phyloP scores from a whole-genome alignment of 2,888 invertebrate species.

The Tipula helvola region DNA sequence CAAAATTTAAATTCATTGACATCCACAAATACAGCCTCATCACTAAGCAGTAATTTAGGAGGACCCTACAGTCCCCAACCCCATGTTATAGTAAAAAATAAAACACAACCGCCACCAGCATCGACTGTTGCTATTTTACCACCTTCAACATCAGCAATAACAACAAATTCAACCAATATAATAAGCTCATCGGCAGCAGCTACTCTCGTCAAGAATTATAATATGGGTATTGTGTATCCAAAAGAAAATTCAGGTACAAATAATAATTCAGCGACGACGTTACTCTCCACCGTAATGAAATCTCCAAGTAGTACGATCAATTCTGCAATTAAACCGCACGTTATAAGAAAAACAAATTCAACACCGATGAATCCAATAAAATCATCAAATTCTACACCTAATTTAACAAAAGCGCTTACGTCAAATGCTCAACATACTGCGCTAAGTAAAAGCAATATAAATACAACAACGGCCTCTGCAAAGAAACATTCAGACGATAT shows the following conservation, averaged over 20 bases:
- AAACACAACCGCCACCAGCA: background rate
- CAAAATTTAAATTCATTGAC: background rate
- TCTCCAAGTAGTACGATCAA: background rate
- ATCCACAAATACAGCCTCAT: background rate
- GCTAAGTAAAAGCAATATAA: background rate
- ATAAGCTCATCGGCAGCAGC: background rate
- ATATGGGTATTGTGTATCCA: conserved; percentile 15
- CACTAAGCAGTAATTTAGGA: background rate
- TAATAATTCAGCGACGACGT: background rate
- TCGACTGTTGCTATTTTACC: background rate
- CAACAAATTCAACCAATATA: background rate
- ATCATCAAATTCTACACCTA: background rate
- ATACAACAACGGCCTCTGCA: background rate
- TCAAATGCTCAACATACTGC: background rate
- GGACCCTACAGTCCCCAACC: background rate
- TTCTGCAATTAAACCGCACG: background rate
- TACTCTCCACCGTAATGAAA: background rate
- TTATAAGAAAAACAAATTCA: background rate
- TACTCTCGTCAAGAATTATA: conserved; percentile 7
- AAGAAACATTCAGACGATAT: background rate
- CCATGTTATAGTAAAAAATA: conserved; percentile 10
- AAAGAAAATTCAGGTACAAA: background rate
- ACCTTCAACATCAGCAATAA: background rate
- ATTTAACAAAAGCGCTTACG: background rate
- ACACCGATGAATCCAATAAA: background rate